A percentile compares a stretch with the other conserved stretches of the same genome.
phyloP scores from a whole-genome alignment of 2,888 invertebrate species.

The Lepidocyrtinus sp. region DNA sequence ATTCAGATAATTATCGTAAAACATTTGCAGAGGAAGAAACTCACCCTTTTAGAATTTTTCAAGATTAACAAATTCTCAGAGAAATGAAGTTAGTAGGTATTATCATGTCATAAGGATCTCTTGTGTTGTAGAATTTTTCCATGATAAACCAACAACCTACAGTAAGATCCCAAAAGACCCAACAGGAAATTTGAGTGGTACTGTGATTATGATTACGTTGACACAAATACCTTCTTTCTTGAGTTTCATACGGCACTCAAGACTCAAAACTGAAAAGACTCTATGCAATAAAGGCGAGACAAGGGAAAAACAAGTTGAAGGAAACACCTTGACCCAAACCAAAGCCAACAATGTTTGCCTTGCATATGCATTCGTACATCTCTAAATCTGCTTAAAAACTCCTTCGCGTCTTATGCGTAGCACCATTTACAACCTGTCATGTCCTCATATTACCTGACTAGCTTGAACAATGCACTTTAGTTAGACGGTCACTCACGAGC shows the following conservation, averaged over 20 bases:
- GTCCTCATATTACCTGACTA: constrained; percentile 10
- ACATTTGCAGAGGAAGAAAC: no score
- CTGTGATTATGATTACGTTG: constrained; percentile 8
- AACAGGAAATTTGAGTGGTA: constrained; percentile 8
- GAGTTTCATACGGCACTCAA: not conserved
- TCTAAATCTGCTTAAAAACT: constrained; percentile 3
- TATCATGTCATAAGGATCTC: no score
- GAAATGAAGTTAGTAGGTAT: no score
- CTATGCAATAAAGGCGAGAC: not conserved
- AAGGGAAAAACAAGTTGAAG: not conserved
- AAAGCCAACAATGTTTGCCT: no score
- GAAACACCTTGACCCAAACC: constrained; percentile 13
- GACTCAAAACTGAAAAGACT: no score
- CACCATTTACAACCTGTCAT: constrained; percentile 11
- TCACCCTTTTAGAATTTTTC: no score
- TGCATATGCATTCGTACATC: no score
- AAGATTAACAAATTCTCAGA: no score
- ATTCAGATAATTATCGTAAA: no score
- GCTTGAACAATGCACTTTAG: not conserved
- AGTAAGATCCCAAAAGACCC: not conserved
- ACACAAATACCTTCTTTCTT: constrained; percentile 13
- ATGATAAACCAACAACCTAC: no score
- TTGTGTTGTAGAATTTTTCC: no score
- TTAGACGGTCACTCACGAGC: not conserved
- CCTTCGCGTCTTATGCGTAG: not conserved